Evolutionary conservation across 2,888 invertebrate genomes (phyloP), one percentile per base, ranked within the genome.

Genomic region (Scrobipalpa atriplicella): DNA sequence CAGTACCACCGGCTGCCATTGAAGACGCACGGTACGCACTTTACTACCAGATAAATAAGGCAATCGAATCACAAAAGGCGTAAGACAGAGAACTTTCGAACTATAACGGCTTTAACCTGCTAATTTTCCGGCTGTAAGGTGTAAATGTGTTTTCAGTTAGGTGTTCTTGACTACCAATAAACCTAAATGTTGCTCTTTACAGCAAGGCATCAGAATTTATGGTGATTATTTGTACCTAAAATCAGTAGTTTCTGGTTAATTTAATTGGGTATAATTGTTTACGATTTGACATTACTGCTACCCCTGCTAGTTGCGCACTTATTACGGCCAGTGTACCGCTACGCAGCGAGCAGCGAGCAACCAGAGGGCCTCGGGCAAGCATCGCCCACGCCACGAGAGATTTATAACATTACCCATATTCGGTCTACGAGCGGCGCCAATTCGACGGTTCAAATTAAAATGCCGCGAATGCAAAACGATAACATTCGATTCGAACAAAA

Each of bases 331-430:
- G 64, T 65, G 43, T 61, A 66, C 66, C 54, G 56, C 56, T 58
- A 54, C 38, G 62, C 51, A 67, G 66, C 67, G 69, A 64, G 18
- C 54, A 19, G 54, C 19, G 21, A 29, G 66, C 62, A 29, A 29
- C 29, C 29, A 29, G 72, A 72, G 75, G 79, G 80, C 80, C 79
- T 78, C 77, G 78, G 84, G 83, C 84, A 80, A 79, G 80, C 77
- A 69, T 80, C 84, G 80, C 86, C 88, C 85, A 86, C 78, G 84
- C 69, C 71, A 68, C 75, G 68, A 75, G 82, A 89, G 90, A 92
- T 92, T 92, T 92, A 92, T 90, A 90, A 90, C 92, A 89, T 90
- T 88, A 90, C 85, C 92, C 90, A 89, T 90, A 91, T 91, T 90
- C 88, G 89, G 86, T 78, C 86, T 83, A 86, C 84, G 89, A 86